These are phyloP conservation scores for Haemorhous mexicanus DNA, from an alignment of 2,113 vertebrate genomes.

Conservation along the genomic window DNA sequence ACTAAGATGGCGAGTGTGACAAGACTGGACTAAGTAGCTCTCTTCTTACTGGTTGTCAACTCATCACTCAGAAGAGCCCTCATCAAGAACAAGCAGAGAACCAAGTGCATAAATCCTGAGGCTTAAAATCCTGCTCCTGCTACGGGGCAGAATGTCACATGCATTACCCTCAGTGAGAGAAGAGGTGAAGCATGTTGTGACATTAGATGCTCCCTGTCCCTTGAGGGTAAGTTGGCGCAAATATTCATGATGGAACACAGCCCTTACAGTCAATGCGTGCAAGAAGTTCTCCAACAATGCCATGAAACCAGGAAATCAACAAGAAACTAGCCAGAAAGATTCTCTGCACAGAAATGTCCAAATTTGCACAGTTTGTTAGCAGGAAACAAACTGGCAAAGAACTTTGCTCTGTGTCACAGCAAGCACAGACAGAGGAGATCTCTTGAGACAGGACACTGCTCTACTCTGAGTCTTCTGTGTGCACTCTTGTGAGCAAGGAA, in stretches of 20 bases:
- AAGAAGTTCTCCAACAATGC: neutral
- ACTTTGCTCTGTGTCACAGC: accelerated
- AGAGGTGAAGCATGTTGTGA: neutral
- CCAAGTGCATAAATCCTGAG: neutral
- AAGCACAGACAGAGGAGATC: neutral
- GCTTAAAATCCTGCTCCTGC: neutral
- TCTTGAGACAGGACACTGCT: neutral
- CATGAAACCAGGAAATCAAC: neutral
- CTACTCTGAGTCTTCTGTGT: neutral
- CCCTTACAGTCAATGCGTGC: neutral
- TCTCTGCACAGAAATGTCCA: neutral
- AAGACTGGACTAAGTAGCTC: neutral
- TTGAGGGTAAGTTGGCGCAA: neutral
- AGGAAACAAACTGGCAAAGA: neutral
- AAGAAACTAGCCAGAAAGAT: neutral
- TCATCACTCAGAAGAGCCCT: neutral
- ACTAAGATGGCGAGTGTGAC: neutral
- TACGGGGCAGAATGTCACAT: neutral
- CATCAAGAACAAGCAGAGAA: neutral
- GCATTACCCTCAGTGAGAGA: neutral
- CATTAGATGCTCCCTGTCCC: neutral
- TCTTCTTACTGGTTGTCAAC: neutral
- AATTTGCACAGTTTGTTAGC: neutral
- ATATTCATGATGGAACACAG: neutral
- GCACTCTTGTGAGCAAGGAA: neutral